Evolutionary conservation across 2,888 invertebrate species (phyloP).

Genomic region (Stenichneumon culpator): DNA sequence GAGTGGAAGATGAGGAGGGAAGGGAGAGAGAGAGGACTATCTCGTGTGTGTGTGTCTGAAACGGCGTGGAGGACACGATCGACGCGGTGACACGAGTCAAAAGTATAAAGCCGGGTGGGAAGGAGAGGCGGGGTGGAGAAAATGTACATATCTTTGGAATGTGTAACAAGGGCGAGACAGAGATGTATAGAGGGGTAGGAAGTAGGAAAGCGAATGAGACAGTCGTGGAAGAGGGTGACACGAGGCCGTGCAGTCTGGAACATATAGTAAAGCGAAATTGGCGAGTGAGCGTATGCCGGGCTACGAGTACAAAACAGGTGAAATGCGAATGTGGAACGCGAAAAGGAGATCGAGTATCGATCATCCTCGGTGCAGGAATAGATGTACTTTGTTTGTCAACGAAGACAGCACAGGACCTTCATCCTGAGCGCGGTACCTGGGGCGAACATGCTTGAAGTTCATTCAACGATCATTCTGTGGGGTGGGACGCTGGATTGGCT

Average conservation of each 20-base stretch:
- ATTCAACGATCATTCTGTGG: neutral
- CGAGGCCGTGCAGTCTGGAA: slow-evolving; percentile 55
- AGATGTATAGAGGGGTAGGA: slow-evolving; percentile 5
- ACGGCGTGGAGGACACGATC: slow-evolving; percentile 35
- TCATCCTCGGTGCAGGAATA: slow-evolving; percentile 51
- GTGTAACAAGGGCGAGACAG: slow-evolving; percentile 19
- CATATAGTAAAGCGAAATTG: slow-evolving; percentile 52
- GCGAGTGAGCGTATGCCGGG: slow-evolving; percentile 59
- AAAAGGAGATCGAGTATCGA: slow-evolving; percentile 70
- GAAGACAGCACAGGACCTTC: slow-evolving; percentile 34
- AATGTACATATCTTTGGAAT: slow-evolving; percentile 51
- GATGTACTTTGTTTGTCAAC: slow-evolving; percentile 29
- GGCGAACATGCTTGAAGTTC: neutral
- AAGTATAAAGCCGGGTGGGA: slow-evolving; percentile 52
- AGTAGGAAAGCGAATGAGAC: slow-evolving; percentile 25
- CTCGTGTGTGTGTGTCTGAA: slow-evolving; percentile 14
- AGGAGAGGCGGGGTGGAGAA: slow-evolving; percentile 50
- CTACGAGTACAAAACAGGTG: slow-evolving; percentile 51
- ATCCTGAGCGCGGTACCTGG: slow-evolving; percentile 13
- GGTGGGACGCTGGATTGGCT: neutral
- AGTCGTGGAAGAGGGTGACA: slow-evolving; percentile 61
- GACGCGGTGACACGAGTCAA: slow-evolving; percentile 52
- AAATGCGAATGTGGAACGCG: slow-evolving; percentile 65
- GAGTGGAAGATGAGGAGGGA: slow-evolving; percentile 30
- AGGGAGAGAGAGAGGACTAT: slow-evolving; percentile 1